Evolutionary conservation across 1,140 invertebrate genomes (phyloP).

Genomic region (Diuraphis noxia): DNA sequence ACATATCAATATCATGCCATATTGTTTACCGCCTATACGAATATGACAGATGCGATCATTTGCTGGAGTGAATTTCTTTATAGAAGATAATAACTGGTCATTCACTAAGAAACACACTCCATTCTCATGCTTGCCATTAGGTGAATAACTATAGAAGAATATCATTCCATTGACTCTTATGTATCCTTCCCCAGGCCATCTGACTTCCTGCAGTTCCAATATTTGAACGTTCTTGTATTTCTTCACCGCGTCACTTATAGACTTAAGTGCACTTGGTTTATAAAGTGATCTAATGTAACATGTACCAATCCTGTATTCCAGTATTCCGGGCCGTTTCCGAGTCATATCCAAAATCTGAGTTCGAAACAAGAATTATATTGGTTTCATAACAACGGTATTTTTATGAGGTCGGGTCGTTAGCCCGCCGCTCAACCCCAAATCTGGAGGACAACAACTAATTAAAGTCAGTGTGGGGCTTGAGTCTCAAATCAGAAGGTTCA

Average conservation of each 20-base stretch:
- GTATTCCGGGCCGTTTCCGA: background rate
- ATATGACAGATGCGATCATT: constrained; percentile 15
- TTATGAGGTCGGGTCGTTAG: background rate
- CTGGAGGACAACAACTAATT: too few species aligned
- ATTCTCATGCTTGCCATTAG: constrained; percentile 20
- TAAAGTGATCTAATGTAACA: constrained; percentile 24
- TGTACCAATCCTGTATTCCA: background rate
- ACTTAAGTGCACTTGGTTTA: constrained; percentile 20
- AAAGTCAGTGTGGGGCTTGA: too few species aligned
- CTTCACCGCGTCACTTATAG: constrained; percentile 12
- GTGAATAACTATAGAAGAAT: background rate
- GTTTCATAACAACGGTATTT: background rate
- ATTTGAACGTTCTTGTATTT: constrained; percentile 33
- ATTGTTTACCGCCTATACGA: constrained; percentile 23
- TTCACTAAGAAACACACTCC: constrained; percentile 20
- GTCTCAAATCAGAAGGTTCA: too few species aligned
- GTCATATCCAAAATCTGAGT: constrained; percentile 12
- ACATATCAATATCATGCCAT: constrained; percentile 29
- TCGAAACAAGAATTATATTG: background rate
- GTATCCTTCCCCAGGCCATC: background rate
- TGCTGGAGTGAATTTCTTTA: constrained; percentile 35
- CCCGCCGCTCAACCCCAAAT: too few species aligned
- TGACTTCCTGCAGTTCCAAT: constrained; percentile 15
- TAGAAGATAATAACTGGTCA: constrained; percentile 1
- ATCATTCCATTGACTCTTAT: background rate